These are phyloP conservation scores for Trachelus stipa DNA, from an alignment of 2,888 invertebrate species.

Conservation along the genomic window DNA sequence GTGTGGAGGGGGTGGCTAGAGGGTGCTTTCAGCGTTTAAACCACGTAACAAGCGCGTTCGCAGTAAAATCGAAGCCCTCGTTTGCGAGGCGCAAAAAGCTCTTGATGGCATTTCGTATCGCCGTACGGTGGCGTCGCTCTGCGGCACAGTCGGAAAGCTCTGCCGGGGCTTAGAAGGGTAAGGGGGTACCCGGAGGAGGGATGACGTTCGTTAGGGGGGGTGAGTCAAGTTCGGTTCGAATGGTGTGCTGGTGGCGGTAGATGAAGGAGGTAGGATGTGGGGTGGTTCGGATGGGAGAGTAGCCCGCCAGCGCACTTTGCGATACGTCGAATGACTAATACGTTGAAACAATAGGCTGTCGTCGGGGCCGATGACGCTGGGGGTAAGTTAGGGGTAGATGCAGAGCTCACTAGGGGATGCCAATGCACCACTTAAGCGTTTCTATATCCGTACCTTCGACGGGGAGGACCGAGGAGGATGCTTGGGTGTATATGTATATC, in stretches of 20 bases:
- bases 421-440: constrained; percentile 66
- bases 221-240: constrained; percentile 27
- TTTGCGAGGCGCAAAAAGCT: constrained; percentile 33
- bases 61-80: constrained; percentile 35
- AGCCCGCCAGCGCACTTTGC: constrained; percentile 60
- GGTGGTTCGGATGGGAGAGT: constrained; percentile 45
- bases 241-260: constrained; percentile 34
- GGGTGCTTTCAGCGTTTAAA: constrained; percentile 32
- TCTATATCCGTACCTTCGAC: constrained; percentile 60
- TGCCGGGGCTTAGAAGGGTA: constrained; percentile 14
- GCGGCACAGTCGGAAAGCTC: constrained; percentile 52
- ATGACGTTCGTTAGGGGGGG: constrained; percentile 23
- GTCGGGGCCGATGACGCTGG: constrained; percentile 51
- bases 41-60: constrained; percentile 26
- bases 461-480: constrained; percentile 1
- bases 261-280: constrained; percentile 22
- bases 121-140: constrained; percentile 57
- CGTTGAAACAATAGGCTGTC: constrained; percentile 66
- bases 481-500: constrained; percentile 34
- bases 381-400: constrained; percentile 36
- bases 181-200: constrained; percentile 24
- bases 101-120: constrained; percentile 30
- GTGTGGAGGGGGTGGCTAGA: neutral
- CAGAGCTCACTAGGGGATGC: constrained; percentile 54
- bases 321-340: constrained; percentile 66